phyloP scores from a whole-genome alignment of 2,888 invertebrate genomes.

The Crioceris asparagi region DNA sequence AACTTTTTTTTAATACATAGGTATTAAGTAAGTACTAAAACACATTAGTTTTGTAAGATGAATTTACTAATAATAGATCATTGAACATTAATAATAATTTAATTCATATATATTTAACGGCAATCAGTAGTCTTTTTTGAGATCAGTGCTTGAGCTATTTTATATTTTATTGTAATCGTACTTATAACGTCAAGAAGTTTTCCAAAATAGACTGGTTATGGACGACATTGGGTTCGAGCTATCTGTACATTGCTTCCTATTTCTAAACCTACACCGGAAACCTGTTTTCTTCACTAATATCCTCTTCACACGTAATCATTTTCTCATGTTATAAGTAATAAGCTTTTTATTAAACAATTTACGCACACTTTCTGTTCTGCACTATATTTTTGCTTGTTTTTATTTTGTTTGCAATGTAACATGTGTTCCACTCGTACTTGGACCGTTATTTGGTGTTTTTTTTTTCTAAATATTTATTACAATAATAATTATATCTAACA shows the following conservation, averaged over 20 bases:
- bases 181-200: conserved; percentile 10
- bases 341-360: background rate
- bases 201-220: conserved; percentile 32
- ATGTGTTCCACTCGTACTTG: too few species aligned
- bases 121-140: too few species aligned
- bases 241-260: conserved; percentile 39
- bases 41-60: too few species aligned
- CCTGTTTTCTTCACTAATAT: background rate
- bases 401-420: conserved; percentile 1
- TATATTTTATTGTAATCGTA: conserved; percentile 16
- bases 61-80: too few species aligned
- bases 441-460: too few species aligned
- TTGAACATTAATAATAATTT: too few species aligned
- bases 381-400: background rate
- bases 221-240: conserved; percentile 35
- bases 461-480: too few species aligned
- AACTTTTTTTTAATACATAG: too few species aligned
- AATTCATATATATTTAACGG: too few species aligned
- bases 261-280: conserved; percentile 17
- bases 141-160: too few species aligned
- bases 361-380: background rate
- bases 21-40: too few species aligned
- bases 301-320: background rate
- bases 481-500: too few species aligned
- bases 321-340: background rate